phyloP scores from a whole-genome alignment of 2,797 vertebrate species.

The Falco rusticolus region DNA sequence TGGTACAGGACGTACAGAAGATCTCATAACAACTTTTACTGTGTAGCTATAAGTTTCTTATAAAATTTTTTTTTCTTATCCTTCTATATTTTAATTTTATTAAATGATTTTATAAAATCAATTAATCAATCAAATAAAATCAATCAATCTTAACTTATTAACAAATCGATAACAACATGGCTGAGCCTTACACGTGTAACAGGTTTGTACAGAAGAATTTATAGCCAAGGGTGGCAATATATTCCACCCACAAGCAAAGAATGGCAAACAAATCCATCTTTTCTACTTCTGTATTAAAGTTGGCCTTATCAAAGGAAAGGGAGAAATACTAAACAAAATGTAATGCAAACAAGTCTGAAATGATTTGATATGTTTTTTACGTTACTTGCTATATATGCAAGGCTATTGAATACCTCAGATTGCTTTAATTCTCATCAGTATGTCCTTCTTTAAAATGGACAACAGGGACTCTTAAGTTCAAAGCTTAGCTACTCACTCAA shows the following conservation, averaged over 20 bases:
- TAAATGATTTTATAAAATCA: too few relatives aligned
- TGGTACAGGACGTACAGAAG: too few relatives aligned
- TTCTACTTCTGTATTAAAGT: background rate
- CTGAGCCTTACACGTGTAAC: background rate
- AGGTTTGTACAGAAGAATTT: background rate
- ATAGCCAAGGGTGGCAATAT: background rate
- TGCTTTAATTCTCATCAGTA: background rate
- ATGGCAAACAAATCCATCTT: background rate
- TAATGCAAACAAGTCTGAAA: background rate
- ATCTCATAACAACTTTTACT: too few relatives aligned
- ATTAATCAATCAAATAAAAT: too few relatives aligned
- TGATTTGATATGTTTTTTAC: background rate
- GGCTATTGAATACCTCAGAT: background rate
- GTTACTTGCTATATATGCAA: background rate
- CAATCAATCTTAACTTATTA: too few relatives aligned
- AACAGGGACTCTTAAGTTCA: background rate
- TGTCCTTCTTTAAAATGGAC: background rate
- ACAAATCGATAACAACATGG: too few relatives aligned
- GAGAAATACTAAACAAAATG: background rate
- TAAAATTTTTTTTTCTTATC: too few relatives aligned
- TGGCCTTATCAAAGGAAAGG: background rate
- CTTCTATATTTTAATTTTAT: too few relatives aligned
- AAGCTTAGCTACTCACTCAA: background rate
- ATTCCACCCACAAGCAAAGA: background rate
- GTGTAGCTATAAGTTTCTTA: too few relatives aligned